These are phyloP conservation scores for Meriones psammophilus DNA, from an alignment of 2,797 vertebrate genomes.

Conservation along the genomic window DNA sequence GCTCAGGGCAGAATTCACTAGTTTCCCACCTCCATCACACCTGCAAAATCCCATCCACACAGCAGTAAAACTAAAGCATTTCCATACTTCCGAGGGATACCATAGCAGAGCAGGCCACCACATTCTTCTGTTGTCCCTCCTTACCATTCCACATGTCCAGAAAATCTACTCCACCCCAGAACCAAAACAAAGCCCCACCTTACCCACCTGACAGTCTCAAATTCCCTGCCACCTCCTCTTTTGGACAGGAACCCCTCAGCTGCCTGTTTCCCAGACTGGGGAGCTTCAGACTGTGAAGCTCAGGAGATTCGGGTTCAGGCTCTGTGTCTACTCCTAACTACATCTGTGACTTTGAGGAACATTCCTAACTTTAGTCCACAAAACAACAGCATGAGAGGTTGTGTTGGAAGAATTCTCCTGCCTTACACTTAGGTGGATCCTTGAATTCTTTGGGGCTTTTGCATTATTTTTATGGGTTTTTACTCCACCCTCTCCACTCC, in stretches of 20 bases:
- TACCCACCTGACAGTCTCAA: background rate
- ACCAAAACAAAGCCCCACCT: background rate
- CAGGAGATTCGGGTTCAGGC: background rate
- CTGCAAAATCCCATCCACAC: background rate
- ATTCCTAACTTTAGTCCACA: background rate
- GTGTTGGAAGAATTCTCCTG: background rate
- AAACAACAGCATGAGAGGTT: background rate
- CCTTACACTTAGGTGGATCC: background rate
- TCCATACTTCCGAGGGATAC: background rate
- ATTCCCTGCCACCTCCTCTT: background rate
- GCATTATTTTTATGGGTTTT: background rate
- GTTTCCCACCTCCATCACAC: background rate
- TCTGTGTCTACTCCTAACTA: background rate
- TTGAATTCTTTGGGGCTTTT: background rate
- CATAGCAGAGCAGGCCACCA: background rate
- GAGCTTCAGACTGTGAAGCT: background rate
- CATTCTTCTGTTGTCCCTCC: background rate
- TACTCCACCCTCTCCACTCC: background rate
- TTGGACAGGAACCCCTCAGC: background rate
- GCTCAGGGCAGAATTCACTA: background rate
- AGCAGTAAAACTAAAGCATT: background rate
- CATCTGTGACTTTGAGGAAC: background rate
- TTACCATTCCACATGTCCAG: background rate
- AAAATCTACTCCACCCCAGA: slow-evolving; percentile 15
- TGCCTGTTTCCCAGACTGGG: background rate